phyloP scores from a whole-genome alignment of 2,113 vertebrate genomes.

The Atherinomorus stipes region DNA sequence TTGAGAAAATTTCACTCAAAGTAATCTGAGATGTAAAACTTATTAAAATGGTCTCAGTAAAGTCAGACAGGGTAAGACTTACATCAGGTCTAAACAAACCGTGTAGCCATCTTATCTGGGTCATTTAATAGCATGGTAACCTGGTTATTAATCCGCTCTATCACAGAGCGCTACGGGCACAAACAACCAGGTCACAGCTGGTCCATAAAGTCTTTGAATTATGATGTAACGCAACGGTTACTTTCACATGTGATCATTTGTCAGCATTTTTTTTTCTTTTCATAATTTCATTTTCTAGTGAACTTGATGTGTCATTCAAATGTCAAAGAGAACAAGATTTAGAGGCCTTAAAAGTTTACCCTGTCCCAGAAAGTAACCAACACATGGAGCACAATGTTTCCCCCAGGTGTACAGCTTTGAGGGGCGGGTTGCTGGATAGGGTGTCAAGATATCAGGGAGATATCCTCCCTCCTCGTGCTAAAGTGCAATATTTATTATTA shows the following conservation, averaged over 20 bases:
- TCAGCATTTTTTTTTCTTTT: background rate
- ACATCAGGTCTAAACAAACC: background rate
- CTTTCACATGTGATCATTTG: background rate
- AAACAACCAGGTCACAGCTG: background rate
- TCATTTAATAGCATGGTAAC: background rate
- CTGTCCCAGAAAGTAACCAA: background rate
- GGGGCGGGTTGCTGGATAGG: too few species aligned
- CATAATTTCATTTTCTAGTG: background rate
- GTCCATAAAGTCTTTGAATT: background rate
- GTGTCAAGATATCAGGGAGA: too few species aligned
- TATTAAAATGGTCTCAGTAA: too few species aligned
- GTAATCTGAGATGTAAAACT: too few species aligned
- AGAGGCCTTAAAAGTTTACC: too few species aligned
- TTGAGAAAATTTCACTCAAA: too few species aligned
- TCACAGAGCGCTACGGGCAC: background rate
- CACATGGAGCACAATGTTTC: background rate
- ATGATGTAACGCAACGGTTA: background rate
- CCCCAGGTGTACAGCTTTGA: background rate
- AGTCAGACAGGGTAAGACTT: too few species aligned
- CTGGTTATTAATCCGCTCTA: background rate
- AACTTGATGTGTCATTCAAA: too few species aligned
- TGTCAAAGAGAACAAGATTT: too few species aligned
- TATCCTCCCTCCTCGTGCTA: too few species aligned
- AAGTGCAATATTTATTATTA: too few species aligned
- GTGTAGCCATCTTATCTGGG: too few species aligned